Percentiles rank a stretch among this genome's conserved stretches.
Conservation (phyloP, 2,888 invertebrate genomes). For the Ferrisia virgata region DNA sequence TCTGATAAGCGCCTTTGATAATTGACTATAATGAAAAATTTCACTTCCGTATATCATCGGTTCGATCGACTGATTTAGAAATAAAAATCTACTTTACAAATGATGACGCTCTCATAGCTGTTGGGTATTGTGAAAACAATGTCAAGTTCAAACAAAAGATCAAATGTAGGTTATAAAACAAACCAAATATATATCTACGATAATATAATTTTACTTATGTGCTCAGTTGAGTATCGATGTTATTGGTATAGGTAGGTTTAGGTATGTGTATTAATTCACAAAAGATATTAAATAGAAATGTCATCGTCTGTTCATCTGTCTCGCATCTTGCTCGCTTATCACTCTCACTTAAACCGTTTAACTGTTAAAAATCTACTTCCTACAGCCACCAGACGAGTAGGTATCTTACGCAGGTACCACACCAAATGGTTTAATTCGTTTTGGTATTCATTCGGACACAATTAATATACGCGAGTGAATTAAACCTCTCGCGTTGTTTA, state of each 20-base stretch:
- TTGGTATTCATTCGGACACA: constrained; percentile 7
- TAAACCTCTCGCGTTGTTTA: background rate
- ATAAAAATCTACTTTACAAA: background rate
- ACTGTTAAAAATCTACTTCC: background rate
- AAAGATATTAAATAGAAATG: background rate
- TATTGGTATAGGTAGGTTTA: background rate
- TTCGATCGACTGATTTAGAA: background rate
- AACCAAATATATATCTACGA: background rate
- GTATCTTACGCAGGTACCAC: too few relatives aligned
- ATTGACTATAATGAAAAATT: background rate
- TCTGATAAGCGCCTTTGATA: background rate
- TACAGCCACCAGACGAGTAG: background rate
- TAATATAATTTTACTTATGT: background rate
- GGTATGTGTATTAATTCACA: background rate
- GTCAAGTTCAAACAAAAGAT: constrained; percentile 40
- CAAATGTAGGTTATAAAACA: constrained; percentile 33
- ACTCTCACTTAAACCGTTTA: constrained; percentile 18
- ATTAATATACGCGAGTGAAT: constrained; percentile 14
- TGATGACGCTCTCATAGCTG: background rate
- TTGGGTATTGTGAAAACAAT: background rate
- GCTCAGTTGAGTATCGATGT: background rate
- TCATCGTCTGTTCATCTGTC: background rate
- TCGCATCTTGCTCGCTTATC: background rate
- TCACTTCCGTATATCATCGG: constrained; percentile 2
- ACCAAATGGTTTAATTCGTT: background rate